Percentiles rank a stretch among this genome's conserved stretches.
Evolutionary conservation across 1,140 invertebrate species (phyloP).

Genomic region (Aradophagus sp.): DNA sequence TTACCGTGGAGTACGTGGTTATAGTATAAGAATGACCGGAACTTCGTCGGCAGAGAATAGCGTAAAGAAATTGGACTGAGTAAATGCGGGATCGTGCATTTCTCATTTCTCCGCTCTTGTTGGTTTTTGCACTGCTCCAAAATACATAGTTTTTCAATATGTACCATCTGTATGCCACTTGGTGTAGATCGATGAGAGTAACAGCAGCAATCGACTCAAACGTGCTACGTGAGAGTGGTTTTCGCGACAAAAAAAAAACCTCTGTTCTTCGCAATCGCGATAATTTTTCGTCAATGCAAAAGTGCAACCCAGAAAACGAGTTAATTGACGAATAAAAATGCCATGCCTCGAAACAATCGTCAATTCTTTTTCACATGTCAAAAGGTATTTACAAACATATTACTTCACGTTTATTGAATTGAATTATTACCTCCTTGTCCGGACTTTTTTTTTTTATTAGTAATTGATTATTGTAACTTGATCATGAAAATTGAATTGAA

Average conservation of each 20-base stretch:
- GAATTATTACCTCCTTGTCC: no score
- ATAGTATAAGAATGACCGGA: conserved; percentile 40
- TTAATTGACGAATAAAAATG: no score
- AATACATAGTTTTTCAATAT: conserved; percentile 40
- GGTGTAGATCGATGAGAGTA: conserved; percentile 34
- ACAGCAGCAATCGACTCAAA: conserved; percentile 28
- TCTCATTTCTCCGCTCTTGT: conserved; percentile 20
- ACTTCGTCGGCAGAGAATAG: conserved; percentile 13
- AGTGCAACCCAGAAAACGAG: no score
- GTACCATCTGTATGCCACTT: conserved; percentile 20
- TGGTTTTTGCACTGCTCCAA: conserved; percentile 12
- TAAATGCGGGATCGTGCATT: conserved; percentile 20
- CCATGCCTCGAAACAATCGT: no score
- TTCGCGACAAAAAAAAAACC: conserved; percentile 35
- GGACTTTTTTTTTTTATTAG: no score
- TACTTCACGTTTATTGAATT: no score
- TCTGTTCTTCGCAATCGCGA: conserved; percentile 33
- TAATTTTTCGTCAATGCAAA: conserved; percentile 37
- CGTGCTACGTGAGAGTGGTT: conserved; percentile 42
- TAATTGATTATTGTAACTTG: no score
- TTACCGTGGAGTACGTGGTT: conserved; percentile 29
- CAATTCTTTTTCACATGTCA: no score
- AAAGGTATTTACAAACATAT: no score
- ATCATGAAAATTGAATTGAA: no score
- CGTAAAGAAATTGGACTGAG: conserved; percentile 28